phyloP scores from a whole-genome alignment of 2,797 vertebrate species.

The Pantherophis alleghaniensis region DNA sequence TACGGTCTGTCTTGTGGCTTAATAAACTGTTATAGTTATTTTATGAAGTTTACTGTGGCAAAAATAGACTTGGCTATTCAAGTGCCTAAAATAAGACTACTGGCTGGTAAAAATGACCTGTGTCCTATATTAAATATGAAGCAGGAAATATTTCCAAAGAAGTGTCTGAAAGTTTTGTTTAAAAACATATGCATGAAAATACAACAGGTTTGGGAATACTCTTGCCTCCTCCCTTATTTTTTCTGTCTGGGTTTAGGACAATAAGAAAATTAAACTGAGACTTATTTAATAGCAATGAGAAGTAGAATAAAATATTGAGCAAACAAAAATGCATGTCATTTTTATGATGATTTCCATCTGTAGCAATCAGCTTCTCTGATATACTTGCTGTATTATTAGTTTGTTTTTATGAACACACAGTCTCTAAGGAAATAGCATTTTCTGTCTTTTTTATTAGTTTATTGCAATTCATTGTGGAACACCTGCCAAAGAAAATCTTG shows the following conservation, averaged over 20 bases:
- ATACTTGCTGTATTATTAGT: conserved; percentile 52
- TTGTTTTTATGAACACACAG: conserved; percentile 46
- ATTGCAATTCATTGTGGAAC: conserved; percentile 41
- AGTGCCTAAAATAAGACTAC: conserved; percentile 23
- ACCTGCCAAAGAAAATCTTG: conserved; percentile 37
- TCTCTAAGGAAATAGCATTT: conserved; percentile 21
- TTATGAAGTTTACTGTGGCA: neutral
- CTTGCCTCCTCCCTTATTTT: neutral
- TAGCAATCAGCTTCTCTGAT: conserved; percentile 34
- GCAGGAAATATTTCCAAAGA: conserved; percentile 24
- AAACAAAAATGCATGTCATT: conserved; percentile 52
- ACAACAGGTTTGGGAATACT: conserved; percentile 28
- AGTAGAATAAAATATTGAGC: conserved; percentile 56
- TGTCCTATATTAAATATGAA: conserved; percentile 18
- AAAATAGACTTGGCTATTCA: conserved; percentile 11
- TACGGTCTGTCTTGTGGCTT: neutral
- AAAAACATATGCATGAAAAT: conserved; percentile 33
- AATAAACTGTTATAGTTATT: conserved; percentile 4
- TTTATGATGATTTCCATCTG: conserved; percentile 53
- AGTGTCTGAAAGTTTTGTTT: conserved; percentile 24
- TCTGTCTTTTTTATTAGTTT: conserved; percentile 28
- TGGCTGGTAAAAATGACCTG: conserved; percentile 20
- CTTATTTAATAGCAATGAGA: conserved; percentile 66
- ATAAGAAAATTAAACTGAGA: conserved; percentile 60
- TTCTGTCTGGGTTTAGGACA: conserved; percentile 49